These are phyloP conservation scores for Ophonus ardosiacus DNA, from an alignment of 2,888 invertebrate genomes.

Conservation along the genomic window DNA sequence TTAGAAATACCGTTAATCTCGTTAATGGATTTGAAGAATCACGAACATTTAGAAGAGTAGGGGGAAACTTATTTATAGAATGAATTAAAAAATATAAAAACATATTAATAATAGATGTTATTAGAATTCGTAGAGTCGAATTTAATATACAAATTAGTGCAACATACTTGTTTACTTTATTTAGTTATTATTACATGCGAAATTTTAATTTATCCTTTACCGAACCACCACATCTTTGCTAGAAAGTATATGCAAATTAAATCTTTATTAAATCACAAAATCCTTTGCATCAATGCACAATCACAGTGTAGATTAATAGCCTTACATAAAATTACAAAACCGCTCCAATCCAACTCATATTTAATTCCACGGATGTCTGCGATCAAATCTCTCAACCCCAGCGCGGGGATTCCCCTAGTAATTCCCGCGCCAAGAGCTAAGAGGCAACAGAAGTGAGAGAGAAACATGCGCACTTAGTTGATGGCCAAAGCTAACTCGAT, in stretches of 20 bases:
- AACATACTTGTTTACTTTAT: no score
- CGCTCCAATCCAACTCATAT: conserved; percentile 17
- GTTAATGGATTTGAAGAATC: no score
- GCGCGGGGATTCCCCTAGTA: conserved; percentile 1
- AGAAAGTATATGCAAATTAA: background rate
- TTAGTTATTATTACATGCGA: no score
- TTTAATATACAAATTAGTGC: no score
- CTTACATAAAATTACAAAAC: conserved; percentile 14
- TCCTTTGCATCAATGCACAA: conserved; percentile 9
- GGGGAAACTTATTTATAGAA: no score
- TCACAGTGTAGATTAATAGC: conserved; percentile 10
- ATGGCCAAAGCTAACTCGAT: conserved; percentile 5
- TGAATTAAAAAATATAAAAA: no score
- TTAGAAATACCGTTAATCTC: no score
- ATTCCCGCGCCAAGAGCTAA: background rate
- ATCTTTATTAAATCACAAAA: conserved; percentile 7
- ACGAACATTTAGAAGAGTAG: no score
- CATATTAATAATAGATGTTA: no score
- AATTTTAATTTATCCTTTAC: no score
- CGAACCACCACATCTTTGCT: no score
- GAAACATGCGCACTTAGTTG: background rate
- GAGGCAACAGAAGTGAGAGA: background rate
- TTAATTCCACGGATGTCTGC: conserved; percentile 22
- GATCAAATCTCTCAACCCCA: conserved; percentile 8
- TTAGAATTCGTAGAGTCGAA: no score